Evolutionary conservation across 1,140 invertebrate species (phyloP).

Genomic region (Zaprionus davidi): DNA sequence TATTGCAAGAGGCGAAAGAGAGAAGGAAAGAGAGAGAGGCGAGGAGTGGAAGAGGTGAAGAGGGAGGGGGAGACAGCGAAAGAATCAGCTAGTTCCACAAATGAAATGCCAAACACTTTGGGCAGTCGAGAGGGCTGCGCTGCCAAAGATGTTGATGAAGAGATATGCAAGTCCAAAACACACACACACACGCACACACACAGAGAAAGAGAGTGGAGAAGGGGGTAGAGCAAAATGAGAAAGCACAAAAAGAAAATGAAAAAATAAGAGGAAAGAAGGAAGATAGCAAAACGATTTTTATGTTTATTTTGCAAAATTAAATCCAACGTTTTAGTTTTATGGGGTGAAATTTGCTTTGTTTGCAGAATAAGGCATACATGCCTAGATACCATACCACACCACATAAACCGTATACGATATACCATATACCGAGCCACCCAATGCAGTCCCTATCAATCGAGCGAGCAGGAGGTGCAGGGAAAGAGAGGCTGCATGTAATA

Average conservation of each 20-base stretch:
- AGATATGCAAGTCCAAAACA: constrained; percentile 41
- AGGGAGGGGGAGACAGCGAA: neutral
- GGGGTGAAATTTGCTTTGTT: constrained; percentile 77
- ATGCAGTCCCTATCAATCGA: constrained; percentile 4
- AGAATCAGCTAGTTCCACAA: constrained; percentile 25
- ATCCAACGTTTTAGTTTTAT: constrained; percentile 82
- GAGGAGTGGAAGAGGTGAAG: neutral
- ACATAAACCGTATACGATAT: neutral
- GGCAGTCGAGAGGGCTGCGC: constrained; percentile 2
- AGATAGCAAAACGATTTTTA: constrained; percentile 55
- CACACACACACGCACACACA: constrained; percentile 2
- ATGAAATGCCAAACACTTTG: constrained; percentile 5
- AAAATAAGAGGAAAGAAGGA: neutral
- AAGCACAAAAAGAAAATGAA: neutral
- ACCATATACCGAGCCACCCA: neutral
- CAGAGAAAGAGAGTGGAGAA: neutral
- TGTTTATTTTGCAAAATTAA: constrained; percentile 82
- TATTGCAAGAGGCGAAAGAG: neutral
- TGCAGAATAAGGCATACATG: constrained; percentile 53
- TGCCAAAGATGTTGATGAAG: constrained; percentile 46
- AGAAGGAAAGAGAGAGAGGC: neutral
- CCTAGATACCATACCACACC: neutral
- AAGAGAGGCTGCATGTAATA: neutral
- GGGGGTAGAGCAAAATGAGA: neutral
- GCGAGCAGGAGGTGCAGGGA: too few relatives aligned